phyloP scores from a whole-genome alignment of 2,113 vertebrate species.

The Tylochromis polylepis region DNA sequence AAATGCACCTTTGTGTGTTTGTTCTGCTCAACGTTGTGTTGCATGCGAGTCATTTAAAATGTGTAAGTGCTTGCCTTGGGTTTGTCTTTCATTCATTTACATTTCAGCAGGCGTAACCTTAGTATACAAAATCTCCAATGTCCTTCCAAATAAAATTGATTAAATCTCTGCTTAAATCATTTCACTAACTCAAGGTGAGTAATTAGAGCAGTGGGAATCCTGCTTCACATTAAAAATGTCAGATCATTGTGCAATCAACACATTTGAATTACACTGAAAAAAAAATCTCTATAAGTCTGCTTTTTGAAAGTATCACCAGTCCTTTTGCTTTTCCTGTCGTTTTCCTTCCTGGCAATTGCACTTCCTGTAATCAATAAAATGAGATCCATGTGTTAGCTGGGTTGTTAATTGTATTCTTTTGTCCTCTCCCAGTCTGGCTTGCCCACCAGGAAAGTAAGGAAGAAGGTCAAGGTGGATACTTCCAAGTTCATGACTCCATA shows the following conservation, averaged over 20 bases:
- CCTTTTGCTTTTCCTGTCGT: background rate
- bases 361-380: background rate
- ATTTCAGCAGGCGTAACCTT: background rate
- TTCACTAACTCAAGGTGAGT: background rate
- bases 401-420: background rate
- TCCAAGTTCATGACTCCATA: conserved; percentile 98
- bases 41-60: conserved; percentile 8
- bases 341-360: background rate
- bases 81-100: background rate
- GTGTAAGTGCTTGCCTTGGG: background rate
- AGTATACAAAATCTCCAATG: background rate
- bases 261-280: background rate
- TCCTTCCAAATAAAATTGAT: background rate
- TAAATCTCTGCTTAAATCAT: background rate
- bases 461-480: conserved; percentile 84
- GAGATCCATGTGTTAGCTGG: background rate
- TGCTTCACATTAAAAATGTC: background rate
- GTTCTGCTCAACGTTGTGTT: background rate
- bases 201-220: background rate
- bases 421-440: conserved; percentile 56
- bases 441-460: conserved; percentile 74
- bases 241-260: background rate
- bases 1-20: background rate
- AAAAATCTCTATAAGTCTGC: background rate
- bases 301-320: background rate